Conservation (phyloP, 2,797 vertebrate genomes). For the Pseudotriccus pelzelni region DNA sequence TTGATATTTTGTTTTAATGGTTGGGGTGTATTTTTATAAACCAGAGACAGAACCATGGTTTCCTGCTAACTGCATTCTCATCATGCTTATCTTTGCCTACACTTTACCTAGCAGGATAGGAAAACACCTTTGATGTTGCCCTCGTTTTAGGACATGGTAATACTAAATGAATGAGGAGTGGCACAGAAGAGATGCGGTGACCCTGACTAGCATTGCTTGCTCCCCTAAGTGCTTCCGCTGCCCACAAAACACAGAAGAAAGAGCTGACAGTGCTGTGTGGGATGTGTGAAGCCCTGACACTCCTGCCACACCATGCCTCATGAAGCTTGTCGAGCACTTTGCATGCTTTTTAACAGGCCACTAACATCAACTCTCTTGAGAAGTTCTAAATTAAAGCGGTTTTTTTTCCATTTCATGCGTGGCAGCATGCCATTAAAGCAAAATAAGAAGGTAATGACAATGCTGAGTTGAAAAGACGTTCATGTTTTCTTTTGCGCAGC, state of each 20-base stretch:
- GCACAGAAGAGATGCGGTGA: not conserved
- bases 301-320: not conserved
- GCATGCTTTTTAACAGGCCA: conserved; percentile 51
- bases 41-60: not conserved
- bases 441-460: conserved; percentile 2
- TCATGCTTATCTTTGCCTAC: not conserved
- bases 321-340: conserved; percentile 17
- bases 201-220: accelerated
- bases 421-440: conserved; percentile 5
- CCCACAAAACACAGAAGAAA: not conserved
- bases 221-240: not conserved
- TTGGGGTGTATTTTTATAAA: not conserved
- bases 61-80: not conserved
- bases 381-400: not conserved
- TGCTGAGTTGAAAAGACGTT: conserved; percentile 42
- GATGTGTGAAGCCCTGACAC: not conserved
- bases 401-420: conserved; percentile 5
- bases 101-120: not conserved
- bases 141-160: not conserved
- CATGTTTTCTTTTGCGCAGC: conserved; percentile 79
- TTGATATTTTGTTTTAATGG: not conserved
- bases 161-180: not conserved
- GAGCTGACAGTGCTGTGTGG: not conserved
- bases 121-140: not conserved
- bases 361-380: not conserved